These are phyloP conservation scores for Riparia riparia DNA, from an alignment of 2,113 vertebrate genomes.

Conservation along the genomic window DNA sequence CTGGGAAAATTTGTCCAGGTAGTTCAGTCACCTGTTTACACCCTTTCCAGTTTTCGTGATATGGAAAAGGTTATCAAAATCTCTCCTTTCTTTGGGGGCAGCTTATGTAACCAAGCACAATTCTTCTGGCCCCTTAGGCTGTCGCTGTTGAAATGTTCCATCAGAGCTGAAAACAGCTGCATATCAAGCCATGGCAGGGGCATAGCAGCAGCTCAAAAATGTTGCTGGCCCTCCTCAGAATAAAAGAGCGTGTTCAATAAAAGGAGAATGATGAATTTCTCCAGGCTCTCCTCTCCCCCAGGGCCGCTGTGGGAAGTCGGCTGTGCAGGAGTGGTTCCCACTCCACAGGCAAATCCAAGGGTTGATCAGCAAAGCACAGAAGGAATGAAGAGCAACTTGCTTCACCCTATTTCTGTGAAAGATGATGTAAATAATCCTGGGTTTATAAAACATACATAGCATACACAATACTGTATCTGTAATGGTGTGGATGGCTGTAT, in stretches of 20 bases:
- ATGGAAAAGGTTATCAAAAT: not conserved
- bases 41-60: not conserved
- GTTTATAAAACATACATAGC: not conserved
- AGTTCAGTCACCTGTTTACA: not conserved
- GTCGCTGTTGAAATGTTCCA: not conserved
- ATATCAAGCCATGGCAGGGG: not conserved
- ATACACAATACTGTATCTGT: too few relatives aligned
- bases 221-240: not conserved
- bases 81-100: not conserved
- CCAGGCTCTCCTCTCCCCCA: not conserved
- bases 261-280: rapidly evolving
- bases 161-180: not conserved
- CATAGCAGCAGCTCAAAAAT: not conserved
- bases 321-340: rapidly evolving
- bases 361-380: not conserved
- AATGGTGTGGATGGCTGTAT: not conserved
- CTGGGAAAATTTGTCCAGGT: not conserved
- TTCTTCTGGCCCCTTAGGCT: not conserved
- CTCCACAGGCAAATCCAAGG: not conserved
- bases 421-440: not conserved
- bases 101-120: not conserved
- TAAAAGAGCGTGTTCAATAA: not conserved
- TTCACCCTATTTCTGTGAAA: not conserved
- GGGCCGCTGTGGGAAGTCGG: not conserved
- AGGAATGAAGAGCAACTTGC: not conserved